These are phyloP conservation scores for Enchytraeus crypticus DNA, from an alignment of 2,888 invertebrate genomes.

Conservation along the genomic window DNA sequence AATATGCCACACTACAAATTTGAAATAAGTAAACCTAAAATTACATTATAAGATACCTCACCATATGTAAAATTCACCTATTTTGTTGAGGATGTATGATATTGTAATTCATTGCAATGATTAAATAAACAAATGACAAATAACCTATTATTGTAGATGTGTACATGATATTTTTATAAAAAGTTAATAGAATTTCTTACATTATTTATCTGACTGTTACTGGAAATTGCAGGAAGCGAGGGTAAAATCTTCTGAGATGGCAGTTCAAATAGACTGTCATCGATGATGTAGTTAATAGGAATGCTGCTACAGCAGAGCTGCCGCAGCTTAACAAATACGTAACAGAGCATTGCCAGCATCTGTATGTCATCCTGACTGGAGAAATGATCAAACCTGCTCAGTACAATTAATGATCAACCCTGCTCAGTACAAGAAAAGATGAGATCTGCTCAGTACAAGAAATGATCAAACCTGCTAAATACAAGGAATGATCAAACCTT, in stretches of 20 bases:
- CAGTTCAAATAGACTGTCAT: neutral
- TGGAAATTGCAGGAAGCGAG: neutral
- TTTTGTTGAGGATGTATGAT: no score
- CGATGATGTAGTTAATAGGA: neutral
- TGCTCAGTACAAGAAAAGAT: neutral
- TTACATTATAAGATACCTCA: no score
- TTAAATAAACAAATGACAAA: no score
- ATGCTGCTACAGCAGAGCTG: no score
- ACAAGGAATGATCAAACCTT: neutral
- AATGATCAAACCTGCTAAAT: neutral
- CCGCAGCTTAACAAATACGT: slow-evolving; percentile 78
- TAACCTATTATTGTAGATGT: neutral
- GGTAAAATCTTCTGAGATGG: neutral
- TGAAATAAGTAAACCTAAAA: no score
- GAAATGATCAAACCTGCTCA: slow-evolving; percentile 48
- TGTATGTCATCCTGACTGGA: slow-evolving; percentile 68
- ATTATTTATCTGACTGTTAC: neutral
- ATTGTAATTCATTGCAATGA: no score
- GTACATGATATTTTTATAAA: neutral
- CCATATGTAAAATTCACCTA: no score
- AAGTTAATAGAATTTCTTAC: neutral
- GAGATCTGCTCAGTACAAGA: neutral
- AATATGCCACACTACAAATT: no score
- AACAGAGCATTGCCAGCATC: slow-evolving; percentile 85
- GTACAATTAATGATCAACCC: neutral